Evolutionary conservation across 2,888 invertebrate genomes (phyloP).

Genomic region (Anoplius nigerrimus): DNA sequence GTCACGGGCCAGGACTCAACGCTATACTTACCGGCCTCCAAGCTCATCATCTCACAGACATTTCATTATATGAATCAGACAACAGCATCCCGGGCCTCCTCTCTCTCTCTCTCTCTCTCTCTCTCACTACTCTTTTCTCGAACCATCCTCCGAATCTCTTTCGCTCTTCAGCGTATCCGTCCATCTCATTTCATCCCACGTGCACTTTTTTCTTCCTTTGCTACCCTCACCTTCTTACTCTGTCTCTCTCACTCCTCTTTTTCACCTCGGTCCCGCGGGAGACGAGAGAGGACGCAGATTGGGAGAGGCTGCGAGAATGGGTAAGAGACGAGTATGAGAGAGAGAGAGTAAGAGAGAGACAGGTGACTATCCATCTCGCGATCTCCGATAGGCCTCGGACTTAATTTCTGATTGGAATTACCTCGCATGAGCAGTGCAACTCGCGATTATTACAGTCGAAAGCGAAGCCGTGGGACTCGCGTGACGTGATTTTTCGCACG

Average conservation of each 20-base stretch:
- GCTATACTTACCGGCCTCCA: conserved; percentile 67
- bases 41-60: conserved; percentile 70
- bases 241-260: background rate
- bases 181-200: conserved; percentile 1
- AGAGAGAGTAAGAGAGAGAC: conserved; percentile 18
- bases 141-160: conserved; percentile 3
- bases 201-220: background rate
- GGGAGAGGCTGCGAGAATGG: background rate
- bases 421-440: conserved; percentile 44
- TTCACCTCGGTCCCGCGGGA: background rate
- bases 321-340: background rate
- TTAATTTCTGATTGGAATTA: conserved; percentile 69
- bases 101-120: conserved; percentile 16
- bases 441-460: conserved; percentile 38
- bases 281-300: too few relatives aligned
- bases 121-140: conserved; percentile 26
- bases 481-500: conserved; percentile 47
- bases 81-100: conserved; percentile 56
- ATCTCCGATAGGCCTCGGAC: conserved; percentile 63
- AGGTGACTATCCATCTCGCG: conserved; percentile 58
- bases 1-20: conserved; percentile 66
- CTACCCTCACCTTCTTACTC: background rate
- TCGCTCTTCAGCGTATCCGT: background rate
- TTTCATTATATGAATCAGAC: conserved; percentile 70
- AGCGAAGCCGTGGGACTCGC: conserved; percentile 38